phyloP scores from a whole-genome alignment of 2,113 vertebrate species.

The Dasypus novemcinctus region DNA sequence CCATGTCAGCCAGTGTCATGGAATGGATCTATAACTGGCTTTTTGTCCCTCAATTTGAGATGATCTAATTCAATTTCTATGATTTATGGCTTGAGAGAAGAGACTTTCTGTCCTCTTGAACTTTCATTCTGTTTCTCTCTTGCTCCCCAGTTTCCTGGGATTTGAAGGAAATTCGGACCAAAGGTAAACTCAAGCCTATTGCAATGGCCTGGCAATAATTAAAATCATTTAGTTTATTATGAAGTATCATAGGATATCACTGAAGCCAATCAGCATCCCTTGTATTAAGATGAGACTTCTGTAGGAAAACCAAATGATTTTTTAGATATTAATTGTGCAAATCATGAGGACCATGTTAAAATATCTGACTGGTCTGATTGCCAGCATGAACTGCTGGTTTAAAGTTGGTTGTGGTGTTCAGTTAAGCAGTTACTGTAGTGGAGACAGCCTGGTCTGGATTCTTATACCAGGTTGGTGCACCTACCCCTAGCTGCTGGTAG shows the following conservation, averaged over 20 bases:
- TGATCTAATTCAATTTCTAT: slow-evolving; percentile 85
- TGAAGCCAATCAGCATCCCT: slow-evolving; percentile 43
- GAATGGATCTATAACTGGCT: slow-evolving; percentile 85
- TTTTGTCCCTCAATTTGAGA: slow-evolving; percentile 84
- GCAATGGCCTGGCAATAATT: background rate
- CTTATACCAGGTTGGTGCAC: background rate
- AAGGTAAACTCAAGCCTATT: background rate
- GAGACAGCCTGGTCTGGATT: background rate
- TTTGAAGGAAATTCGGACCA: slow-evolving; percentile 60
- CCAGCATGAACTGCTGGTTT: slow-evolving; percentile 32
- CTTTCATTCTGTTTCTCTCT: slow-evolving; percentile 40
- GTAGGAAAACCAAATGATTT: slow-evolving; percentile 57
- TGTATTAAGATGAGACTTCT: slow-evolving; percentile 62
- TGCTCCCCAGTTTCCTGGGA: slow-evolving; percentile 45
- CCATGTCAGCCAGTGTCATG: slow-evolving; percentile 74
- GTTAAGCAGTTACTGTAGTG: background rate
- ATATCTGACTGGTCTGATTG: rapidly evolving
- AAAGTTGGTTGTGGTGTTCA: background rate
- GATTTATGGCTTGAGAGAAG: slow-evolving; percentile 80
- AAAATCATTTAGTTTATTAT: slow-evolving; percentile 29
- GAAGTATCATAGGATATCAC: slow-evolving; percentile 48
- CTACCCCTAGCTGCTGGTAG: background rate
- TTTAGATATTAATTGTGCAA: slow-evolving; percentile 49
- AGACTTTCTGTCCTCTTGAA: slow-evolving; percentile 57
- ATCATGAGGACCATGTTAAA: background rate